Percentiles rank a stretch among this genome's conserved stretches.
These are phyloP conservation scores for Protonemura montana DNA, from an alignment of 2,888 invertebrate species.

Conservation along the genomic window DNA sequence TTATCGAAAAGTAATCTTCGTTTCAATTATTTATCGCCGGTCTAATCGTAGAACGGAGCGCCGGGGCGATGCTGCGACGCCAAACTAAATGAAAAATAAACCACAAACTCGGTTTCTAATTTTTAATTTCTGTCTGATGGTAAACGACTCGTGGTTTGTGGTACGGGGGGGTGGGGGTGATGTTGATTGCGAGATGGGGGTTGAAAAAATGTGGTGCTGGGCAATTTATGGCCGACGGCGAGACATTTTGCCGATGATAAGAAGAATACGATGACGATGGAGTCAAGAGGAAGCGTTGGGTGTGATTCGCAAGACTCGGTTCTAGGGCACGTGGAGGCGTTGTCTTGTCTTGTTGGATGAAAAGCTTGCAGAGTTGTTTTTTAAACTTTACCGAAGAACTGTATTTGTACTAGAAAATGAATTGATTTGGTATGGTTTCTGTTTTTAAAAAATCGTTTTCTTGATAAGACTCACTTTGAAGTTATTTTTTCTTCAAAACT, in stretches of 20 bases:
- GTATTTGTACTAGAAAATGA: no score
- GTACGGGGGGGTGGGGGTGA: slow-evolving; percentile 36
- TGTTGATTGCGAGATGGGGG: slow-evolving; percentile 45
- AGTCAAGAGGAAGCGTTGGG: neutral
- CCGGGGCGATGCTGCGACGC: neutral
- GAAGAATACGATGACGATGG: neutral
- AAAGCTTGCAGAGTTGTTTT: no score
- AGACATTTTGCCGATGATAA: slow-evolving; percentile 45
- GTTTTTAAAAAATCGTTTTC: no score
- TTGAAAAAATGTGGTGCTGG: slow-evolving; percentile 58
- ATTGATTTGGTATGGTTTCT: no score
- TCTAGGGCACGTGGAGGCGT: no score
- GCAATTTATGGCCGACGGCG: slow-evolving; percentile 61
- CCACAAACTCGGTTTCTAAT: slow-evolving; percentile 44
- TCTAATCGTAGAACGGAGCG: slow-evolving; percentile 48
- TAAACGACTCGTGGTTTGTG: neutral
- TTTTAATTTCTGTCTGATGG: slow-evolving; percentile 45
- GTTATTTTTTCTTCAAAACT: no score
- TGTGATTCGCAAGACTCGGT: no score
- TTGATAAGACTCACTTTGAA: no score
- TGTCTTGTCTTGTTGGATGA: no score
- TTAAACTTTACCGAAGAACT: no score
- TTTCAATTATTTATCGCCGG: slow-evolving; percentile 51
- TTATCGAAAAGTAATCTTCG: slow-evolving; percentile 61
- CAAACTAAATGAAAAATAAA: slow-evolving; percentile 47